phyloP scores from a whole-genome alignment of 1,140 invertebrate species.

The Aphelinus atriplicis region DNA sequence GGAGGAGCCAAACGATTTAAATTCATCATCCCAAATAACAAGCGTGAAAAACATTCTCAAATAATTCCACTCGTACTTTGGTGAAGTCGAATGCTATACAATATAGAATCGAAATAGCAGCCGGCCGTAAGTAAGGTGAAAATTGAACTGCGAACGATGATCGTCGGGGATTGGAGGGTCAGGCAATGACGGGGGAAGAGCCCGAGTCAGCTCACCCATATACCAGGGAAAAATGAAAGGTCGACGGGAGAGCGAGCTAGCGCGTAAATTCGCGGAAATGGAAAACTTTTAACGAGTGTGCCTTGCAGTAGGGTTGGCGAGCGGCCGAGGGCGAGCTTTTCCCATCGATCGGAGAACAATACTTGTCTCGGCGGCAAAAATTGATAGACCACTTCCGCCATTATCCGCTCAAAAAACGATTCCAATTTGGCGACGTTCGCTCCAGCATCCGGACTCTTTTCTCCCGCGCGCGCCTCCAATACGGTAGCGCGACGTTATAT shows the following conservation, averaged over 20 bases:
- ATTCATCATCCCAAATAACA: no score
- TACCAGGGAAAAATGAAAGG: slow-evolving; percentile 28
- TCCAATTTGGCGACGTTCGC: slow-evolving; percentile 33
- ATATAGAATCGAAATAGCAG: slow-evolving; percentile 39
- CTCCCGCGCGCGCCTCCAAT: no score
- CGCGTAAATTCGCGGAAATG: slow-evolving; percentile 44
- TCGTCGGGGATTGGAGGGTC: neutral
- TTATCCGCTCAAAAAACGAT: slow-evolving; percentile 39
- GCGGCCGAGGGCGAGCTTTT: slow-evolving; percentile 30
- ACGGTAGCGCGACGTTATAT: no score
- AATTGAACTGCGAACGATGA: slow-evolving; percentile 40
- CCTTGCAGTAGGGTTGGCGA: slow-evolving; percentile 22
- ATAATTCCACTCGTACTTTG: no score
- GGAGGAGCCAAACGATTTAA: no score
- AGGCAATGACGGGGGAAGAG: no score
- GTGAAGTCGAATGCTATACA: no score
- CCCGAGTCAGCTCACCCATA: neutral
- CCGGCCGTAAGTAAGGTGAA: slow-evolving; percentile 30
- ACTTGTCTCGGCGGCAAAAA: slow-evolving; percentile 43
- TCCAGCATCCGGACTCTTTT: no score
- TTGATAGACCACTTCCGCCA: slow-evolving; percentile 48
- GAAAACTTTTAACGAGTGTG: slow-evolving; percentile 51
- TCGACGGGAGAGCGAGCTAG: neutral
- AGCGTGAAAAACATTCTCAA: no score
- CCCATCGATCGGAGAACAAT: slow-evolving; percentile 41